These are phyloP conservation scores for Antechinus stuartii DNA, from an alignment of 2,113 vertebrate species.

Conservation along the genomic window DNA sequence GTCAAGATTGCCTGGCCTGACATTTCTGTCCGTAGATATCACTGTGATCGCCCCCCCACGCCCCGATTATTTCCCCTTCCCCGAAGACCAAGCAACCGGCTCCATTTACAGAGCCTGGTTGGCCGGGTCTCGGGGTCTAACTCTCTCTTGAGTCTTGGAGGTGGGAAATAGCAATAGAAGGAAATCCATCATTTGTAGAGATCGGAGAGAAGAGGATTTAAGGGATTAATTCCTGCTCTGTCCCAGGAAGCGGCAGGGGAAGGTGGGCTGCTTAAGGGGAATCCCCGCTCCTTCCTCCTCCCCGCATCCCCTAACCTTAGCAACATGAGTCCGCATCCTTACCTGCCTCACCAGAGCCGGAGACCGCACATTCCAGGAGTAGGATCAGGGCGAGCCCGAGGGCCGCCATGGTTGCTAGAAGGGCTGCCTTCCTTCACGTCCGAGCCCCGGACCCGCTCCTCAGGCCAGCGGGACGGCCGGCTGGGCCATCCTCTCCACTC, in stretches of 20 bases:
- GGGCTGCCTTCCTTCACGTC: not conserved
- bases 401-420: conserved; percentile 77
- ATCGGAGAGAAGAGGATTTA: not conserved
- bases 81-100: not conserved
- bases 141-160: not conserved
- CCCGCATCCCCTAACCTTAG: not conserved
- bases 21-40: not conserved
- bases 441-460: not conserved
- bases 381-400: conserved; percentile 81
- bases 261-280: not conserved
- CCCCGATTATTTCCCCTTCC: not conserved
- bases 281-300: not conserved
- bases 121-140: not conserved
- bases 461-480: not conserved
- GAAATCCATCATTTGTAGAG: not conserved
- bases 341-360: conserved; percentile 78
- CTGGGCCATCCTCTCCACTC: not conserved
- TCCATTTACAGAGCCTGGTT: not conserved
- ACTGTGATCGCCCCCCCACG: not conserved
- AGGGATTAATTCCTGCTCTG: not conserved
- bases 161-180: not conserved
- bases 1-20: not conserved
- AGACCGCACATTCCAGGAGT: conserved; percentile 80
- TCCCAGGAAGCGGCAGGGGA: not conserved
- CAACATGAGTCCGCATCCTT: conserved; percentile 67